Percentiles rank a stretch among this genome's conserved stretches.
These are phyloP conservation scores for Drosophila tani DNA, from an alignment of 1,140 invertebrate genomes.

Conservation along the genomic window DNA sequence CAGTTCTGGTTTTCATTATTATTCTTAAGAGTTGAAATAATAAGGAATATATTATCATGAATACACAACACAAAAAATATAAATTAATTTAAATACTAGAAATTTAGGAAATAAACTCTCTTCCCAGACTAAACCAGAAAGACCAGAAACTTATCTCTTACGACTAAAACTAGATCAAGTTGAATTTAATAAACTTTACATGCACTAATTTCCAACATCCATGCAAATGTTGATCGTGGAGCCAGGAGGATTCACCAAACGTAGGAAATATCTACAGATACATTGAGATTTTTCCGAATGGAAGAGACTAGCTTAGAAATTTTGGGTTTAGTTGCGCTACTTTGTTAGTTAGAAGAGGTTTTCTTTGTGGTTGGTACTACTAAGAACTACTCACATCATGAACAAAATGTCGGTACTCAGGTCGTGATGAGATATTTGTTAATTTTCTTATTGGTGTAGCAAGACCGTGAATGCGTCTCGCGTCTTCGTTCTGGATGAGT, in stretches of 20 bases:
- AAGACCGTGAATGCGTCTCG: constrained; percentile 85
- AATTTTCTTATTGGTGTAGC: constrained; percentile 85
- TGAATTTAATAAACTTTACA: not conserved
- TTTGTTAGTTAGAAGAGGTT: constrained; percentile 45
- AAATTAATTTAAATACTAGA: not conserved
- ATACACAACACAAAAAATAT: not conserved
- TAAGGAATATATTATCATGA: not conserved
- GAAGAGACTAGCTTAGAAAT: constrained; percentile 27
- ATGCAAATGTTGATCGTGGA: constrained; percentile 18
- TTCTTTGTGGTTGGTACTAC: constrained; percentile 51
- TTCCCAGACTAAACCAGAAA: not conserved
- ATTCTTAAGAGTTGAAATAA: not conserved
- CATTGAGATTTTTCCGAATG: constrained; percentile 28
- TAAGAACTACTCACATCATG: constrained; percentile 85
- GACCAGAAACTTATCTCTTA: not conserved
- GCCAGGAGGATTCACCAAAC: not conserved
- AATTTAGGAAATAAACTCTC: not conserved
- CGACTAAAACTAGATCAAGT: not conserved
- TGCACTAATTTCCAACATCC: constrained; percentile 29
- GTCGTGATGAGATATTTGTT: constrained; percentile 85
- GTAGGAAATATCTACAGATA: constrained; percentile 22
- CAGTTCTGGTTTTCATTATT: not conserved
- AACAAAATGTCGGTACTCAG: constrained; percentile 85
- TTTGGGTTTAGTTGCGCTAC: constrained; percentile 51
- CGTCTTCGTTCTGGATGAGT: constrained; percentile 84